These are phyloP conservation scores for Trididemnum nubilum DNA, from an alignment of 23 tunicate species.

Conservation along the genomic window DNA sequence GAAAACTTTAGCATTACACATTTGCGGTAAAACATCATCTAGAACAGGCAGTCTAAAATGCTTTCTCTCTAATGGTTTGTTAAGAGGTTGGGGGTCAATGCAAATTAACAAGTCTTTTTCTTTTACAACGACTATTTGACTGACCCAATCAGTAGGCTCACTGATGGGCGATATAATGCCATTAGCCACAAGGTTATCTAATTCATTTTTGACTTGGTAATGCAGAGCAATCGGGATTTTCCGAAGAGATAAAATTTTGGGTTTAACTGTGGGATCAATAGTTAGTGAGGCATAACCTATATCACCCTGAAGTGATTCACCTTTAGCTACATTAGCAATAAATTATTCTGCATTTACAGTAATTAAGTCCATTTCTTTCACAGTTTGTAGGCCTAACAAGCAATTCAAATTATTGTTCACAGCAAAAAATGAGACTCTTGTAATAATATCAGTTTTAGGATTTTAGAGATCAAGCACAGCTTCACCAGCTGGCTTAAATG, in stretches of 20 bases:
- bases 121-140: conserved; percentile 31
- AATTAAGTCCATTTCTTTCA: background rate
- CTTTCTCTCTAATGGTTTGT: conserved; percentile 14
- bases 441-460: background rate
- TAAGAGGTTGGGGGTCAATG: conserved; percentile 25
- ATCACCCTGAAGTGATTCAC: conserved; percentile 22
- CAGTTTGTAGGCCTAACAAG: conserved; percentile 2
- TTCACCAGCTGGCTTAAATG: conserved; percentile 17
- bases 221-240: conserved; percentile 7
- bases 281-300: background rate
- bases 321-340: conserved; percentile 7
- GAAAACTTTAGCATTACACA: conserved; percentile 26
- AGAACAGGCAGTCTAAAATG: conserved; percentile 28
- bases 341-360: conserved; percentile 4
- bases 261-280: conserved; percentile 4
- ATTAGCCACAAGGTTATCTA: conserved; percentile 8
- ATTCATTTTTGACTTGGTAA: conserved; percentile 21
- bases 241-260: background rate
- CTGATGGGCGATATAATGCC: background rate
- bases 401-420: conserved; percentile 12
- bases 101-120: conserved; percentile 13
- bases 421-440: background rate
- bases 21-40: conserved; percentile 22
- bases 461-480: background rate
- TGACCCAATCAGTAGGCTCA: conserved; percentile 29